Conservation (phyloP, 2,888 invertebrate genomes). For the Mantis religiosa region DNA sequence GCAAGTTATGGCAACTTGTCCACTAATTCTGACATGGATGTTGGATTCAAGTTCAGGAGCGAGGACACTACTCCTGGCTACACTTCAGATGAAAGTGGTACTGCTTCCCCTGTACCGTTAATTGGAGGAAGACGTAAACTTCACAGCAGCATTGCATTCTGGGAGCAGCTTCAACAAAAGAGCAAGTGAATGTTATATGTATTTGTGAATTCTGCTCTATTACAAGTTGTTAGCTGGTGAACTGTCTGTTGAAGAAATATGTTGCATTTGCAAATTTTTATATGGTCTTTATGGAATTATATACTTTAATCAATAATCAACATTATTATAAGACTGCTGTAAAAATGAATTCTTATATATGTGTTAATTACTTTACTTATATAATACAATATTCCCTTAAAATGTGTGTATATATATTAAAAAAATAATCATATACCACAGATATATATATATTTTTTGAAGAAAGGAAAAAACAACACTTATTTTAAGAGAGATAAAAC, state of each 20-base stretch:
- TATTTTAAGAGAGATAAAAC: no score
- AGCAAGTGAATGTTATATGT: neutral
- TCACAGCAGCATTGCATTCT: conserved; percentile 42
- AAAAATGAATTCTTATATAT: neutral
- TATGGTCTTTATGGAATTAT: neutral
- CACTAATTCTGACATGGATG: conserved; percentile 15
- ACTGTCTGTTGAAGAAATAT: neutral
- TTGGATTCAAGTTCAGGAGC: neutral
- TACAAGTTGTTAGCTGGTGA: neutral
- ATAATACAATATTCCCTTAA: neutral
- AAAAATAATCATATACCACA: neutral
- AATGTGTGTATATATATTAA: neutral
- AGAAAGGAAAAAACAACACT: neutral
- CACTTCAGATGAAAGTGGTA: conserved; percentile 34
- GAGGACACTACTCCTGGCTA: conserved; percentile 24
- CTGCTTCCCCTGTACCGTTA: conserved; percentile 35
- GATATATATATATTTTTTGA: neutral
- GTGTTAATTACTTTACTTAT: neutral
- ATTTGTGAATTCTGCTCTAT: neutral
- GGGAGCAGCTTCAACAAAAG: conserved; percentile 40
- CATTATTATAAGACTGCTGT: neutral
- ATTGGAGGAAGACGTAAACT: conserved; percentile 36
- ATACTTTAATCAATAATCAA: neutral
- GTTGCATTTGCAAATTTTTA: neutral
- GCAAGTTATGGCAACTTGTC: neutral